These are phyloP conservation scores for Dicranocentrus wangi DNA, from an alignment of 2,888 invertebrate species.

Conservation along the genomic window DNA sequence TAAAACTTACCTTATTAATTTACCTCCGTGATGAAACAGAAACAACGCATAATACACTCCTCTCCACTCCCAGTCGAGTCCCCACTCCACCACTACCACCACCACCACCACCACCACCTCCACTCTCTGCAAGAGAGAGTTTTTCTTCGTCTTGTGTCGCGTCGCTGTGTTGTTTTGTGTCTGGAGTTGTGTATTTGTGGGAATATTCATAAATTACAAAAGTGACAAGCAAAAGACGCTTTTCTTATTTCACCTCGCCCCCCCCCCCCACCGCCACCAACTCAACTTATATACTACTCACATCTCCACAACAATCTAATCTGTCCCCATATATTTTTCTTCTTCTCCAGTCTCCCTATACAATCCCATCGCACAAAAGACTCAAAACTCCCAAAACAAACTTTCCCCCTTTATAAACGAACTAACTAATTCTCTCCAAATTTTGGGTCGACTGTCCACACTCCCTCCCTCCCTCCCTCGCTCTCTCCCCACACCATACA, in stretches of 20 bases:
- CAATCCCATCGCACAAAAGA: too few species aligned
- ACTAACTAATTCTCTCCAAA: too few species aligned
- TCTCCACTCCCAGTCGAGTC: slow-evolving; percentile 1
- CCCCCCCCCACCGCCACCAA: slow-evolving; percentile 11
- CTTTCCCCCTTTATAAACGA: too few species aligned
- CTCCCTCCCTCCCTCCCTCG: too few species aligned
- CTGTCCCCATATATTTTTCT: too few species aligned
- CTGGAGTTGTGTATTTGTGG: slow-evolving; percentile 9
- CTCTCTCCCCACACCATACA: too few species aligned
- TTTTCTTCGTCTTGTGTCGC: neutral
- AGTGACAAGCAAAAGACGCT: slow-evolving; percentile 36
- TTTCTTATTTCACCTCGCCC: slow-evolving; percentile 24
- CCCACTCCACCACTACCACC: too few species aligned
- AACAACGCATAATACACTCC: slow-evolving; percentile 1
- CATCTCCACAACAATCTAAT: too few species aligned
- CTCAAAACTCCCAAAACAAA: too few species aligned
- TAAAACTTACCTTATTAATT: slow-evolving; percentile 61
- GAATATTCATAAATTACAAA: slow-evolving; percentile 40
- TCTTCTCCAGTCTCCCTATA: too few species aligned
- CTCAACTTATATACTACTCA: too few species aligned
- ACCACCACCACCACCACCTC: slow-evolving; percentile 20
- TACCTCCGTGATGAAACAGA: slow-evolving; percentile 52
- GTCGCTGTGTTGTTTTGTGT: neutral
- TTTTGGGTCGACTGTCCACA: too few species aligned
- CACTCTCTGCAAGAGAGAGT: slow-evolving; percentile 11